A percentile compares a stretch with the other conserved stretches of the same genome.
Evolutionary conservation across 2,113 vertebrate genomes (phyloP).

Genomic region (Meleagris gallopavo): DNA sequence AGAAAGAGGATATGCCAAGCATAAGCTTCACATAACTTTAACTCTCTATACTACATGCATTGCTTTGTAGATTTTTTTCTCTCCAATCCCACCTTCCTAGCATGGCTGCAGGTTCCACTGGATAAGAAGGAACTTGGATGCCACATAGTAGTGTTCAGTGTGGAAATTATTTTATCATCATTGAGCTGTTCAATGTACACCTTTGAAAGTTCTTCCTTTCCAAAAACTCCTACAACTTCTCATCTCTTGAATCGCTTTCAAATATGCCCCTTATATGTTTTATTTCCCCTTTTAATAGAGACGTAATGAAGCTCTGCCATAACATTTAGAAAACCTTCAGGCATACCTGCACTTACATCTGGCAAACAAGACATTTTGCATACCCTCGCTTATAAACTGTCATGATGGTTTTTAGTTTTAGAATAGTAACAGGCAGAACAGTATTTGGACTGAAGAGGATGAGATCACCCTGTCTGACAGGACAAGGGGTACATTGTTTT

Average conservation of each 20-base stretch:
- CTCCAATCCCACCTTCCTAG: neutral
- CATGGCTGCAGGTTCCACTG: neutral
- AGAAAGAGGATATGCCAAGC: neutral
- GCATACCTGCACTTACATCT: neutral
- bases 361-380: neutral
- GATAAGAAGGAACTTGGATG: neutral
- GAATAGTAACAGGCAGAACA: neutral
- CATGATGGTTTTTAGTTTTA: neutral
- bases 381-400: neutral
- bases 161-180: neutral
- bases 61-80: neutral
- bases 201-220: neutral
- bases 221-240: neutral
- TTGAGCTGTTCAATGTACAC: neutral
- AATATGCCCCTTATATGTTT: neutral
- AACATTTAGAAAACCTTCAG: neutral
- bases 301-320: neutral
- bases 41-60: neutral
- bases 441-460: neutral
- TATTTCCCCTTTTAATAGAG: neutral
- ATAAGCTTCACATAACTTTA: neutral
- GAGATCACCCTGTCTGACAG: neutral
- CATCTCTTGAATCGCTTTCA: neutral
- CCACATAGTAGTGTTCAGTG: neutral
- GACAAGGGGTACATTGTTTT: neutral